Evolutionary conservation across 2,888 invertebrate genomes (phyloP).

Genomic region (Liodrosophila aerea): DNA sequence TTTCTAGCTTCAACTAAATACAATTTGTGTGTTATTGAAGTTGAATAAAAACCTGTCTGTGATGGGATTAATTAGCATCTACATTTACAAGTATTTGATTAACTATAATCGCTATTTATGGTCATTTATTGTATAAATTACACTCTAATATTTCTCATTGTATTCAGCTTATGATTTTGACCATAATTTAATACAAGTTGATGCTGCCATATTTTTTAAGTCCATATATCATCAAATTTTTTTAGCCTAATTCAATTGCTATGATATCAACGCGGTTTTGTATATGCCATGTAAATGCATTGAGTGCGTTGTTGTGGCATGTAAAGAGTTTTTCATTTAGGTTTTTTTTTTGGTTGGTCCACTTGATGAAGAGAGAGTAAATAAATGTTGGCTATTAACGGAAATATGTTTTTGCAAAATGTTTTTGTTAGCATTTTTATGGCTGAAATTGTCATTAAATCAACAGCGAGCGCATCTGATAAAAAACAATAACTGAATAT

Average conservation of each 20-base stretch:
- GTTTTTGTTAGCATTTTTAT: slow-evolving; percentile 42
- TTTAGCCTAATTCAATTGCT: slow-evolving; percentile 39
- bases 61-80: too few species aligned
- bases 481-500: slow-evolving; percentile 33
- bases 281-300: slow-evolving; percentile 53
- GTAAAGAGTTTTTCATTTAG: slow-evolving; percentile 35
- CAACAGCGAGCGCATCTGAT: slow-evolving; percentile 36
- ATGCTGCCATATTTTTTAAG: not conserved
- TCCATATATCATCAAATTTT: slow-evolving; percentile 1
- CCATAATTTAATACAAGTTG: slow-evolving; percentile 7
- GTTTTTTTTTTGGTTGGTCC: slow-evolving; percentile 7
- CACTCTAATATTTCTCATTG: not conserved
- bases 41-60: too few species aligned
- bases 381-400: slow-evolving; percentile 62
- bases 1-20: too few species aligned
- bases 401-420: slow-evolving; percentile 33
- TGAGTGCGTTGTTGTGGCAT: slow-evolving; percentile 46
- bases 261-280: slow-evolving; percentile 45
- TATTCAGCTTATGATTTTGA: slow-evolving; percentile 5
- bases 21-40: too few species aligned
- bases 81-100: not conserved
- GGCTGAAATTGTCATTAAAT: slow-evolving; percentile 58
- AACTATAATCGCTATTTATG: not conserved
- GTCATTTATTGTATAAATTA: too few species aligned
- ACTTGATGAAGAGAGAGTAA: slow-evolving; percentile 44